Base-by-base conservation (phyloP, 2,797 vertebrate species). In the Leucoraja ocellata region DNA sequence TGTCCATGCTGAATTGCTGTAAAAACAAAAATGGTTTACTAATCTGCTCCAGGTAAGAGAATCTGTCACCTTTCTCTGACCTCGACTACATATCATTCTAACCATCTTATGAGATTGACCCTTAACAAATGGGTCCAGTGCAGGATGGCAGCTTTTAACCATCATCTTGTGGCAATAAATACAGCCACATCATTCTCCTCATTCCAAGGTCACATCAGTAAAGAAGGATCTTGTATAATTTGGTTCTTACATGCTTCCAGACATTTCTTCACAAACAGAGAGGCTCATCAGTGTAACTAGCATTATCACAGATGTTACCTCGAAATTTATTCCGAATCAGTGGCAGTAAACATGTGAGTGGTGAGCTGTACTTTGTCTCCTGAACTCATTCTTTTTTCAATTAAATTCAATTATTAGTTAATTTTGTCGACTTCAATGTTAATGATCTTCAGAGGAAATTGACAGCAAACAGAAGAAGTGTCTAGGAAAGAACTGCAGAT, bases 11-110 rank as follows among this genome's bases (percentile, higher is more conserved):
- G n/a, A 63, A 18, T 88, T 88, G 84, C 36, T 88, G 84, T 32
- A 68, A 88, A 88, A 88, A 65, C n/a, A 2, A n/a, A 88, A 88
- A n/a, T 88, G n/a, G 13, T 68, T 88, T 63, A 32, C 61, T 68
- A 36, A 68, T 36, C n/a, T 68, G 61, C n/a, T 32, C 36, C n/a
- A 88, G 84, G 61, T 63, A 88, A 68, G 61, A 21, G 84, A 68
- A 68, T 63, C n/a, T 21, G 16, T 21, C 63, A 36, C n/a, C n/a
- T 63, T 63, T 88, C 63, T 28, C n/a, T 88, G n/a, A 36, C 63
- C 63, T 88, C 61, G 63, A 14, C 61, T 68, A 32, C 61, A 88
- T n/a, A 88, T 68, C n/a, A 88, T 63, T 68, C 16, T 10, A 36
- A 18, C n/a, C 16, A 88, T 68, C 16, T 68, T 36, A 21, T 88